These are phyloP conservation scores for Numida meleagris DNA, from an alignment of 2,113 vertebrate species.

Conservation along the genomic window DNA sequence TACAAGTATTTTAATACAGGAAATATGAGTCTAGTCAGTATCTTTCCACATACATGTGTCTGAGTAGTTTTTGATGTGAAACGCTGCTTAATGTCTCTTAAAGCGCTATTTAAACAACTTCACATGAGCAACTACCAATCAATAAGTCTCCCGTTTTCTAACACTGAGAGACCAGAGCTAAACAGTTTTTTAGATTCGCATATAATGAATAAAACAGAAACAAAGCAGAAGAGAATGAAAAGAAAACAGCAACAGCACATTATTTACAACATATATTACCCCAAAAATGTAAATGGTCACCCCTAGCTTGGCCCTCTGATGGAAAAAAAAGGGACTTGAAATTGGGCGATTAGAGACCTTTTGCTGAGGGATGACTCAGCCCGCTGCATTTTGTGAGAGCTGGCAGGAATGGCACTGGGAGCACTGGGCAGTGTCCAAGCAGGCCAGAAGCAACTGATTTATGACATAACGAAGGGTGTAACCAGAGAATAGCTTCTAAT, in stretches of 20 bases:
- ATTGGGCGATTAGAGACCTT: constrained; percentile 37
- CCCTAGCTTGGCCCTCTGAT: not conserved
- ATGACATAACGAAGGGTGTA: constrained; percentile 11
- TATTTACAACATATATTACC: constrained; percentile 15
- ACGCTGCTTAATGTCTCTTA: constrained; percentile 62
- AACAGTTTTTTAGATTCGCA: constrained; percentile 1
- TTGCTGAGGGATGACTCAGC: constrained; percentile 32
- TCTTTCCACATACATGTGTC: constrained; percentile 66
- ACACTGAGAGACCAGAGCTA: not conserved
- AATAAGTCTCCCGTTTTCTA: constrained; percentile 29
- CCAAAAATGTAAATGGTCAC: not conserved
- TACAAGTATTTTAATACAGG: constrained; percentile 74
- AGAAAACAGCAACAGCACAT: not conserved
- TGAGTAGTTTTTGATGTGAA: constrained; percentile 65
- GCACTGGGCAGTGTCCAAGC: not conserved
- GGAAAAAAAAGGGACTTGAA: constrained; percentile 32
- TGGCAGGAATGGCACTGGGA: constrained; percentile 21
- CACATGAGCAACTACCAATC: constrained; percentile 32
- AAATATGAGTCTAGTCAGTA: constrained; percentile 73
- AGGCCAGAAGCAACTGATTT: constrained; percentile 23
- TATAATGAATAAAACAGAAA: constrained; percentile 12
- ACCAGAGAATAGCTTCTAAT: not conserved
- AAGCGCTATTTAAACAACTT: constrained; percentile 68
- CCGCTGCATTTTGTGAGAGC: constrained; percentile 48
- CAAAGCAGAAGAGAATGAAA: not conserved